These are phyloP conservation scores for Sphecodes monilicornis DNA, from an alignment of 2,888 invertebrate species.

Conservation along the genomic window DNA sequence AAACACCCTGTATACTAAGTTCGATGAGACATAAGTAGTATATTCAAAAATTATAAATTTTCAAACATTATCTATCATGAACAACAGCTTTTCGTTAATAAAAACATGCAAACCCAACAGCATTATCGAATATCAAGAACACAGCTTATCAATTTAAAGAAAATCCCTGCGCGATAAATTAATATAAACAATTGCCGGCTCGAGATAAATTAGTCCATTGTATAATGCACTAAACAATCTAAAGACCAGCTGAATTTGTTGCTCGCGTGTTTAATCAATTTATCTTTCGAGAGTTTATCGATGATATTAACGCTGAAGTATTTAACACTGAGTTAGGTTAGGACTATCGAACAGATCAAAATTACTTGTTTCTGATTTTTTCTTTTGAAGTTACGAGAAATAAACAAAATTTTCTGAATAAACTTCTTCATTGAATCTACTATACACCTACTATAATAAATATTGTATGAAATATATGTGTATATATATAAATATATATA, in stretches of 20 bases:
- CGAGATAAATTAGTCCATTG: slow-evolving; percentile 5
- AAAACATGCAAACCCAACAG: not conserved
- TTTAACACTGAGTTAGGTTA: too few relatives aligned
- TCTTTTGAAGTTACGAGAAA: not conserved
- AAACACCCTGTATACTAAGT: too few relatives aligned
- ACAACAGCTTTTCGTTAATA: not conserved
- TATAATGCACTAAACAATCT: not conserved
- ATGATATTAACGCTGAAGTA: too few relatives aligned
- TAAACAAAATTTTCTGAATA: not conserved
- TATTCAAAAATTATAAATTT: not conserved
- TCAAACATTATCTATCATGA: not conserved
- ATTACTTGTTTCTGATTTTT: too few relatives aligned
- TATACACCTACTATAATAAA: not conserved
- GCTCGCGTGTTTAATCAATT: not conserved
- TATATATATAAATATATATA: too few relatives aligned
- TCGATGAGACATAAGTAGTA: not conserved
- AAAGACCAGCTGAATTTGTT: not conserved
- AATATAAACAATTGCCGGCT: too few relatives aligned
- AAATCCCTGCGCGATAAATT: not conserved
- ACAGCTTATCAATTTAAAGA: not conserved
- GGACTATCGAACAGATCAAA: too few relatives aligned
- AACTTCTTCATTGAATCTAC: not conserved
- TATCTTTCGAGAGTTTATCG: slow-evolving; percentile 18
- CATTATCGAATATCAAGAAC: slow-evolving; percentile 19
- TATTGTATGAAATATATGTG: too few relatives aligned